Percentiles rank a stretch among this genome's conserved stretches.
Conservation (phyloP, 2,113 vertebrate genomes). For the Tragulus kanchil region DNA sequence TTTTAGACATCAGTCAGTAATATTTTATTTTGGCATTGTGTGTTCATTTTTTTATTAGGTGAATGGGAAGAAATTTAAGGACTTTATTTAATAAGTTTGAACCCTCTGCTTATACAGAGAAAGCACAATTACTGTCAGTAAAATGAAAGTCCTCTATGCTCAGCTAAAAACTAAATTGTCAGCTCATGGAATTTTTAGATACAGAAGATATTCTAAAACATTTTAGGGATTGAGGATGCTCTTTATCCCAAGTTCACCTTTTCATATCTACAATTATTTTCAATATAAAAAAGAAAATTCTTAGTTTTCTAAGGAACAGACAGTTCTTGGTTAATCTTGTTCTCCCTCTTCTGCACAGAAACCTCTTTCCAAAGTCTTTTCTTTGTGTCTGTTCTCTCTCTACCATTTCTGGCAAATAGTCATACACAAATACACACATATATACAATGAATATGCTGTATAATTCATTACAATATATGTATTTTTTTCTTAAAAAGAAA, state of each 20-base stretch:
- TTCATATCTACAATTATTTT: neutral
- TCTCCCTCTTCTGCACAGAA: neutral
- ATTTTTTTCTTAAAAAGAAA: neutral
- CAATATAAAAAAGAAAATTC: neutral
- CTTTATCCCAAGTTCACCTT: neutral
- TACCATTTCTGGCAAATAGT: neutral
- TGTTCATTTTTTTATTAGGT: neutral
- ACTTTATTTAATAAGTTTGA: constrained; percentile 30
- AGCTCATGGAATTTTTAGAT: neutral
- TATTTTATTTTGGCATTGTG: constrained; percentile 19
- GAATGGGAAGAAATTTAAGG: neutral
- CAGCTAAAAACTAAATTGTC: neutral
- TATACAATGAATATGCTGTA: neutral
- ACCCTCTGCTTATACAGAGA: neutral
- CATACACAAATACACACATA: neutral
- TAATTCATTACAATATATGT: neutral
- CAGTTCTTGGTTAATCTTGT: neutral
- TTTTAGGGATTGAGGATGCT: neutral
- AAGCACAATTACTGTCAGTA: neutral
- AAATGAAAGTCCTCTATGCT: neutral
- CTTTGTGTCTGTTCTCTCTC: neutral
- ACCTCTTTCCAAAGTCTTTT: neutral
- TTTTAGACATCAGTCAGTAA: constrained; percentile 38
- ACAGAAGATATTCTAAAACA: neutral
- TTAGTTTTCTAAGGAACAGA: neutral